Conservation (phyloP, 2,888 invertebrate genomes). For the Hyppa rectilinea region DNA sequence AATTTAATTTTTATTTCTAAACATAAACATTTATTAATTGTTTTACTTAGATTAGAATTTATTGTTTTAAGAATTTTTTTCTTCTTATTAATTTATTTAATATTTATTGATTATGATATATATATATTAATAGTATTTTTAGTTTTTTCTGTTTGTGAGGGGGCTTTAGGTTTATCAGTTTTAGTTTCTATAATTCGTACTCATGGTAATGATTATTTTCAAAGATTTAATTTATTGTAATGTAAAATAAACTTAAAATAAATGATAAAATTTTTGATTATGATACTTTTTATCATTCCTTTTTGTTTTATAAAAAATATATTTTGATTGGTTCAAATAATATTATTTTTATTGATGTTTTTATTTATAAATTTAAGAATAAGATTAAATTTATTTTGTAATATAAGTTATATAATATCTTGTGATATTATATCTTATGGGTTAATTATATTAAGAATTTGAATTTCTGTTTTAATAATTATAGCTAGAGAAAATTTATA, state of each 20-base stretch:
- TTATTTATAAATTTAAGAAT: constrained; percentile 84
- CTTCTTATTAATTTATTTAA: constrained; percentile 86
- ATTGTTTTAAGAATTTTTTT: constrained; percentile 91
- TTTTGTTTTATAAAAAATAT: constrained; percentile 87
- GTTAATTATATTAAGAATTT: constrained; percentile 90
- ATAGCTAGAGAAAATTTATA: constrained; percentile 89
- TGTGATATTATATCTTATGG: constrained; percentile 90
- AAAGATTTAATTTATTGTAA: constrained; percentile 88
- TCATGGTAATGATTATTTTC: constrained; percentile 92
- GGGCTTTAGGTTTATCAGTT: constrained; percentile 91
- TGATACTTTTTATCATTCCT: constrained; percentile 87
- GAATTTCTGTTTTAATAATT: constrained; percentile 91
- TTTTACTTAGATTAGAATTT: constrained; percentile 91
- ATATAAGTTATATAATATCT: constrained; percentile 85
- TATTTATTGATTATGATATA: constrained; percentile 84
- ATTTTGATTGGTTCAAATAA: constrained; percentile 90
- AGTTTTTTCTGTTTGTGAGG: constrained; percentile 92
- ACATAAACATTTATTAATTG: constrained; percentile 91
- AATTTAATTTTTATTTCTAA: constrained; percentile 89
- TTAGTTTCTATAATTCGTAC: constrained; percentile 91
- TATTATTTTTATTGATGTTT: constrained; percentile 88
- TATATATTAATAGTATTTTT: constrained; percentile 92
- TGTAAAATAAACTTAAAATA: constrained; percentile 55
- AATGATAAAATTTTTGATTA: constrained; percentile 90
- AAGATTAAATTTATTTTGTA: constrained; percentile 78